phyloP scores from a whole-genome alignment of 2,797 vertebrate genomes.

The Craterocephalus amniculus region DNA sequence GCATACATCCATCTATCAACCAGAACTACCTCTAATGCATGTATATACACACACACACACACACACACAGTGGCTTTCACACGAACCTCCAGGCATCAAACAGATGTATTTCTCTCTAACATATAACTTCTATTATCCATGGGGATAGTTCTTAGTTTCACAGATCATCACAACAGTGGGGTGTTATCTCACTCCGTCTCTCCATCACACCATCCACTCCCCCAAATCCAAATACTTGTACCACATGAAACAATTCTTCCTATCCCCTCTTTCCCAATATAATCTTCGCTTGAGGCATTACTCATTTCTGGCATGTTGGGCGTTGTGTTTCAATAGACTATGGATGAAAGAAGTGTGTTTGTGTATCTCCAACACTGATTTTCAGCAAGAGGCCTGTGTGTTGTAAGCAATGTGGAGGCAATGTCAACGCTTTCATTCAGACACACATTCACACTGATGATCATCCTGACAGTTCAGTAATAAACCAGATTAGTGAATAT shows the following conservation, averaged over 20 bases:
- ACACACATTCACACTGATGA: constrained; percentile 19
- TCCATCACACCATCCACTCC: constrained; percentile 38
- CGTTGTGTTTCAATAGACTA: constrained; percentile 39
- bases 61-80: constrained; percentile 42
- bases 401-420: constrained; percentile 14
- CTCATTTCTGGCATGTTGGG: constrained; percentile 52
- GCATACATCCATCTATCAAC: constrained; percentile 38
- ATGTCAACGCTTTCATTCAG: constrained; percentile 9
- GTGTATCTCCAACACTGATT: constrained; percentile 27
- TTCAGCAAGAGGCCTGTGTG: constrained; percentile 3
- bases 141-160: constrained; percentile 40
- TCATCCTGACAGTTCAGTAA: constrained; percentile 11
- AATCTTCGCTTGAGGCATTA: constrained; percentile 56
- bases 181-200: constrained; percentile 35
- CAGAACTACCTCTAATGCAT: constrained; percentile 27
- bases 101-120: constrained; percentile 51
- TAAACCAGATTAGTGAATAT: constrained; percentile 2
- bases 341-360: constrained; percentile 30
- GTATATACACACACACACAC: constrained; percentile 32
- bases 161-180: constrained; percentile 59
- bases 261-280: constrained; percentile 18
- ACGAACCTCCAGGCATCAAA: constrained; percentile 54
- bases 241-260: constrained; percentile 40
- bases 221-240: constrained; percentile 29
- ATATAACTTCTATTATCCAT: constrained; percentile 56